These are phyloP conservation scores for Varanus komodoensis DNA, from an alignment of 2,113 vertebrate species.

Conservation along the genomic window DNA sequence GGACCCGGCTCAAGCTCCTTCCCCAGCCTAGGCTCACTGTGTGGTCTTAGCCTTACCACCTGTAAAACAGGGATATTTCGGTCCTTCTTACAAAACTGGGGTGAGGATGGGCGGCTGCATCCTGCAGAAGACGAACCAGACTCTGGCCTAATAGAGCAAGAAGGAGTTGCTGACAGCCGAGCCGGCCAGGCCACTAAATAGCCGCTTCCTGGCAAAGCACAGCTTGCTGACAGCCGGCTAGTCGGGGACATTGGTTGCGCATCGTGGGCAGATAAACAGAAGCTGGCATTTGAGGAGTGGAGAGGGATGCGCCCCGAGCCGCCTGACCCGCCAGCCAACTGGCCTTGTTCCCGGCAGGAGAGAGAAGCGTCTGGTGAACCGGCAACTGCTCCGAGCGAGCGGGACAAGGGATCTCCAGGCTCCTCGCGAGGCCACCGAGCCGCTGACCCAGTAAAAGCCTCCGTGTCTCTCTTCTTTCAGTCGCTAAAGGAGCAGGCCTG, in stretches of 20 bases:
- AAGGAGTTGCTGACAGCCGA: not conserved
- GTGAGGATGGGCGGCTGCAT: not conserved
- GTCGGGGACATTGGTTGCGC: not conserved
- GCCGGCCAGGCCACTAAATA: not conserved
- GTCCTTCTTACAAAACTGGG: no score
- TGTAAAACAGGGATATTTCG: not conserved
- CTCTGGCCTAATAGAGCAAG: not conserved
- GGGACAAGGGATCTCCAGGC: not conserved
- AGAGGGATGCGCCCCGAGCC: no score
- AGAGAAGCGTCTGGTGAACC: not conserved
- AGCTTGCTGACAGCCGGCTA: not conserved
- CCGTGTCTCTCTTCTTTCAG: not conserved
- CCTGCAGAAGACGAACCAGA: not conserved
- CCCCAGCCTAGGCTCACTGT: not conserved
- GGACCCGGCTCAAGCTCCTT: no score
- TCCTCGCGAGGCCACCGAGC: not conserved
- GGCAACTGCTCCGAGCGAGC: not conserved
- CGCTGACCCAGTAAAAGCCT: conserved; percentile 12
- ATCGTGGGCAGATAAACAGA: not conserved
- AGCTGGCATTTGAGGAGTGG: not conserved
- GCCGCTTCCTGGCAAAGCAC: not conserved
- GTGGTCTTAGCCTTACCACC: not conserved
- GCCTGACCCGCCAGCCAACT: not conserved
- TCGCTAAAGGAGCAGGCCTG: not conserved
- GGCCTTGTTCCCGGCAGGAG: not conserved